These are phyloP conservation scores for Zosterops lateralis DNA, from an alignment of 2,113 vertebrate species.

Conservation along the genomic window DNA sequence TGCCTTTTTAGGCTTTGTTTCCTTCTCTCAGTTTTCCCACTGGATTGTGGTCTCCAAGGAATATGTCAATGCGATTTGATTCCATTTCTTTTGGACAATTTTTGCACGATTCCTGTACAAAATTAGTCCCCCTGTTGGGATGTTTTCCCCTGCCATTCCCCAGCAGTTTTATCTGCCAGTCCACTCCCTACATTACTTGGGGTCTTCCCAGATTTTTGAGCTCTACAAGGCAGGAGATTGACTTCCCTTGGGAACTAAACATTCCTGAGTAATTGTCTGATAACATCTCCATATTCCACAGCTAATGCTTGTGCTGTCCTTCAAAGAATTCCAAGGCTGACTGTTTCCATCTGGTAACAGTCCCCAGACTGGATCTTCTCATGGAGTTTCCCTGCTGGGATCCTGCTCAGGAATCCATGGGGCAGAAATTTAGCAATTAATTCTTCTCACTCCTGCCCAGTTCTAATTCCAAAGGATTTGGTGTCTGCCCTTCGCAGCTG, in stretches of 20 bases:
- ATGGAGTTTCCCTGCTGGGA: background rate
- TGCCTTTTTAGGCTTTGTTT: background rate
- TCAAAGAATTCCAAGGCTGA: background rate
- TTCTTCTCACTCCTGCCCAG: background rate
- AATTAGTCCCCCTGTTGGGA: accelerated
- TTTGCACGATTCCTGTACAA: background rate
- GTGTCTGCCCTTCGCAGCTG: background rate
- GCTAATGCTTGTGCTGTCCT: background rate
- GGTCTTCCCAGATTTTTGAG: background rate
- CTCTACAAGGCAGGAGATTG: background rate
- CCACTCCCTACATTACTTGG: background rate
- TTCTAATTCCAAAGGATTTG: background rate
- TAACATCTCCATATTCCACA: background rate
- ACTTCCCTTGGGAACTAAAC: background rate
- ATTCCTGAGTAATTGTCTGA: background rate
- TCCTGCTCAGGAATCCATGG: background rate
- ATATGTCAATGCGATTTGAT: background rate
- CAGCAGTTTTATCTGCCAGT: background rate
- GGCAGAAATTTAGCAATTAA: background rate
- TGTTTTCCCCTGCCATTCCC: background rate
- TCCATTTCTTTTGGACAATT: background rate
- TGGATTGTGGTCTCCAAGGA: background rate
- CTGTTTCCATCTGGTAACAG: background rate
- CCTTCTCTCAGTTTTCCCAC: background rate
- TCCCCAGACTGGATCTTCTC: background rate